These are phyloP conservation scores for Apodemus sylvaticus DNA, from an alignment of 2,113 vertebrate genomes.

Conservation along the genomic window DNA sequence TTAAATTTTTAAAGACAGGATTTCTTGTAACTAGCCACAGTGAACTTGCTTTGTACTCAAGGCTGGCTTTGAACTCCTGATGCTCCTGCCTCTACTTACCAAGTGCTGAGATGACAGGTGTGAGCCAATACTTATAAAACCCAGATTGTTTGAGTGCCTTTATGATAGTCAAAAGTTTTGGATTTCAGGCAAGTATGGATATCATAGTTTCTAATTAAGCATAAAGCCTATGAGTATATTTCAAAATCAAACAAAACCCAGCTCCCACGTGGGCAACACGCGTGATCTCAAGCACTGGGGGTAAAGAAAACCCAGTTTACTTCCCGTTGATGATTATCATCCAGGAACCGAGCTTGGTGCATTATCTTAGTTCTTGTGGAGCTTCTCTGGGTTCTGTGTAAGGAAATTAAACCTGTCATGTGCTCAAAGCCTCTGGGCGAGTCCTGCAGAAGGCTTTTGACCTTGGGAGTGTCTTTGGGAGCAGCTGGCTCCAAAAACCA, in stretches of 20 bases:
- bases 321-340: neutral
- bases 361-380: neutral
- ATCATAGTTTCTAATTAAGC: neutral
- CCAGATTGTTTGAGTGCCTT: neutral
- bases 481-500: neutral
- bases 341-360: neutral
- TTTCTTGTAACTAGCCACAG: neutral
- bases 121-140: neutral
- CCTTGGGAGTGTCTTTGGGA: neutral
- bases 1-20: neutral
- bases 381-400: neutral
- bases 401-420: constrained; percentile 3
- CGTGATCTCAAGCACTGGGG: neutral
- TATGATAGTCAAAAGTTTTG: neutral
- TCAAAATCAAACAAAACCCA: neutral
- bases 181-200: neutral
- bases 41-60: neutral
- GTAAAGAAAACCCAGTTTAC: neutral
- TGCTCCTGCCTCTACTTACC: neutral
- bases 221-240: neutral
- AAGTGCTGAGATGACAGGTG: neutral
- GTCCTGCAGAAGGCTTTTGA: neutral
- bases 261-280: neutral
- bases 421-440: neutral
- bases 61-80: neutral